Evolutionary conservation across 2,888 invertebrate species (phyloP).

Genomic region (Eristalinus sepulchralis): DNA sequence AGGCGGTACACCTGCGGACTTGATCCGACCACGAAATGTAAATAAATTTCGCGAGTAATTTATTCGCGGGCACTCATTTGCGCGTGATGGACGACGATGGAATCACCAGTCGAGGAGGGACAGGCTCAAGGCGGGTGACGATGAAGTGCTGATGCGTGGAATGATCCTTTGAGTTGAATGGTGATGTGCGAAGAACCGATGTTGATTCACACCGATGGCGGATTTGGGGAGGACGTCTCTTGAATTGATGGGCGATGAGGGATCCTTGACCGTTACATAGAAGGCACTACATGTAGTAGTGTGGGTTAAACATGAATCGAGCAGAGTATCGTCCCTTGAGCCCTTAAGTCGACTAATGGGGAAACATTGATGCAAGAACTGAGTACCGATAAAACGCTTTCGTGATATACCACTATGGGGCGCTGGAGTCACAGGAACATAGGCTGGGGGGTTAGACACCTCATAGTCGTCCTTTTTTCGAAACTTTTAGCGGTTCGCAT

Average conservation of each 20-base stretch:
- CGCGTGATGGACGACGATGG: constrained; percentile 1
- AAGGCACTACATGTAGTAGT: too few species aligned
- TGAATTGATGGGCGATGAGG: neutral
- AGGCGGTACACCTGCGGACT: neutral
- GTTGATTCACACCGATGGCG: neutral
- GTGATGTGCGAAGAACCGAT: neutral
- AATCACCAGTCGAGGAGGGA: constrained; percentile 14
- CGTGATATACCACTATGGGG: too few species aligned
- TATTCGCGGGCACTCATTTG: constrained; percentile 52
- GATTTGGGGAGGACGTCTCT: neutral
- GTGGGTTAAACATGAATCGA: too few species aligned
- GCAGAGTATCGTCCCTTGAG: too few species aligned
- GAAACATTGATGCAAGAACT: too few species aligned
- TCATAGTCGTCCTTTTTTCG: too few species aligned
- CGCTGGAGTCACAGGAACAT: too few species aligned
- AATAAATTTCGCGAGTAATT: constrained; percentile 53
- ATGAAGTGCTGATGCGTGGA: neutral
- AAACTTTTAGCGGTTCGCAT: too few species aligned
- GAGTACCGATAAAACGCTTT: too few species aligned
- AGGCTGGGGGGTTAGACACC: too few species aligned
- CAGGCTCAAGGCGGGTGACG: neutral
- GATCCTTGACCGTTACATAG: neutral
- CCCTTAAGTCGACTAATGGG: too few species aligned
- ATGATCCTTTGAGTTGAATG: neutral
- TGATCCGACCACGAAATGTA: constrained; percentile 43